Evolutionary conservation across 2,113 vertebrate species (phyloP), one percentile per base, ranked within the genome.

Genomic region (Pygathrix nemaeus): DNA sequence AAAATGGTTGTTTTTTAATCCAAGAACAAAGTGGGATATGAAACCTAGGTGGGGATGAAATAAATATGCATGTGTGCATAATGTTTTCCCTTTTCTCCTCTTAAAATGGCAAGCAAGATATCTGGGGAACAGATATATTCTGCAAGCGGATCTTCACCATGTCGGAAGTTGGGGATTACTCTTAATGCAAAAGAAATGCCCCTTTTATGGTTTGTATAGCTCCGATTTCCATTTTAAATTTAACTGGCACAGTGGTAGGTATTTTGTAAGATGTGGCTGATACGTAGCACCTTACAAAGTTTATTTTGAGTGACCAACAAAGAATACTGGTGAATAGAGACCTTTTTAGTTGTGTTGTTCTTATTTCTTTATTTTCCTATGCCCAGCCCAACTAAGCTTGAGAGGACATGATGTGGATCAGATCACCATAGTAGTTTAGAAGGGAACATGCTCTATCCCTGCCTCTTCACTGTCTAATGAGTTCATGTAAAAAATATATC

Each of bases 401-500:
- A 87, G 3, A 61, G 76, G 50, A 32, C 87, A 25, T 43, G 89
- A 96, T 91, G 27, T 73, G 66, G 57, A 30, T 92, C 95, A 98
- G 98, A 89, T 94, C 93, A 94, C 97, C 75, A 8, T 57, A 61
- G 21, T 95, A 96, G 96, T 98, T 97, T 97, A 93, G 97, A 93
- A 95, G 52, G 90, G 90, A 92, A 78, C 76, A 27, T 87, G 90
- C 92, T 95, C 11, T 7, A 21, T 89, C 96, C 92, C n/a, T 18
- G 80, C 92, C 92, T 97, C 96, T 95, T 91, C 96, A 88, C 96
- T 40, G 79, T 98, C 97, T 99, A 98, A 98, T 97, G 98, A 98
- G 98, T 7, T 6, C 97, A 97, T 98, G 96, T 94, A 97, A 98
- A 97, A 97, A 97, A 98, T 98, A 97, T 98, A 98, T 98, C 98